A percentile compares a stretch with the other conserved stretches of the same genome.
phyloP scores from a whole-genome alignment of 2,888 invertebrate species.

The Chloromyia formosa region DNA sequence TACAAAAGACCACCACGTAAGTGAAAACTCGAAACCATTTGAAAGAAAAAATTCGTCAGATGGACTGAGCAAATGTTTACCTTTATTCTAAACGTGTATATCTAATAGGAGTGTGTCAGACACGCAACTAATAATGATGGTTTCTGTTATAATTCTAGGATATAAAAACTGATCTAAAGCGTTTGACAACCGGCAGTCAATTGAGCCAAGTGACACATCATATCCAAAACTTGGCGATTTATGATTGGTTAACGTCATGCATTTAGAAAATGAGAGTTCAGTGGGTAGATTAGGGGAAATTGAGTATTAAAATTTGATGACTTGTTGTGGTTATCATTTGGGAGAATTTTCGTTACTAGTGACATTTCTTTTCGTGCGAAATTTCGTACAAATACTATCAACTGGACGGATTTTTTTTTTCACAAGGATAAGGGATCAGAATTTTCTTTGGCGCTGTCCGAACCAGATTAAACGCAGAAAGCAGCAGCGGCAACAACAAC shows the following conservation, averaged over 20 bases:
- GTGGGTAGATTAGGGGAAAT: conserved; percentile 6
- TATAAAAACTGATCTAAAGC: background rate
- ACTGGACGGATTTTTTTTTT: too few relatives aligned
- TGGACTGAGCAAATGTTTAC: background rate
- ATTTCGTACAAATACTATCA: too few relatives aligned
- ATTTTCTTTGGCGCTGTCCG: too few relatives aligned
- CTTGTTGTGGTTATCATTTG: background rate
- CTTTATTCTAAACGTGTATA: background rate
- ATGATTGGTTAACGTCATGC: conserved; percentile 42
- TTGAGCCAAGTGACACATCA: conserved; percentile 40
- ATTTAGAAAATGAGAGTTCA: conserved; percentile 13
- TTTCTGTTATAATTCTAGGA: conserved; percentile 9
- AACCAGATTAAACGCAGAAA: too few relatives aligned
- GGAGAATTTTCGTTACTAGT: background rate
- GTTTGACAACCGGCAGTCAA: conserved; percentile 39
- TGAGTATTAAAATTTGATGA: background rate
- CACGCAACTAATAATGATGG: background rate
- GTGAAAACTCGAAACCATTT: background rate
- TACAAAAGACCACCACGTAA: too few relatives aligned
- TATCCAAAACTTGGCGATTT: conserved; percentile 41
- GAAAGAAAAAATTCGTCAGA: background rate
- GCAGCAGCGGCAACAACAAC: too few relatives aligned
- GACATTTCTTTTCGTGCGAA: too few relatives aligned
- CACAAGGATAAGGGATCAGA: too few relatives aligned
- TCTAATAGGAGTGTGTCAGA: too few relatives aligned